Base-by-base conservation (phyloP, 2,888 invertebrate species). In the Aphidius colemani region DNA sequence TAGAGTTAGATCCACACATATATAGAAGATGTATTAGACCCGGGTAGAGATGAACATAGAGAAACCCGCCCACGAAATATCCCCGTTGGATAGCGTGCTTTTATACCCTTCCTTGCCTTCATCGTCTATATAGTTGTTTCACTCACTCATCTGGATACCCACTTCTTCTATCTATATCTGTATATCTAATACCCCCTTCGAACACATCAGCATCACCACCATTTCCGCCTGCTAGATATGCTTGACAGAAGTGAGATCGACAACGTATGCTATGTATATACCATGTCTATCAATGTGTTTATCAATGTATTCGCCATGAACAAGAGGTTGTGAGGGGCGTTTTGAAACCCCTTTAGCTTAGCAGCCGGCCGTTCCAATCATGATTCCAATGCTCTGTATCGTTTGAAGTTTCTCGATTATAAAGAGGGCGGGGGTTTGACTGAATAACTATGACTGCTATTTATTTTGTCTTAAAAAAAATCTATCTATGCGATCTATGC, bases 331-430 rank as follows among this genome's bases (percentile, higher is more conserved):
- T 69, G 62, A 71, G 70, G 75, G 74, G 76, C 75, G 73, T 76
- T 74, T 73, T 69, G 72, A 72, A 75, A 73, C 79, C 79, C 79
- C 80, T 80, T 30, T 30, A 80, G 79, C 79, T 80, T 79, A 80
- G 74, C 77, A 78, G 74, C 57, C 78, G 80, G 75, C 79, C 81
- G 79, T 82, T 82, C 80, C 81, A 81, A 82, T 82, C 82, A 81
- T 81, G 81, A 81, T 81, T 81, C 81, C 76, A 77, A 57, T 75
- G 80, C 78, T 80, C 30, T 30, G 76, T 78, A 78, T 74, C 81
- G 82, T 82, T 82, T 82, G 82, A 82, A 81, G 82, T 81, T 30
- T 57, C 79, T 81, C 80, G 79, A 81, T 82, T 82, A 81, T 79
- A 79, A 81, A 78, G 78, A 79, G 48, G 80, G 81, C 76, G 80